phyloP scores from a whole-genome alignment of 2,113 vertebrate species.

The Carassius auratus region DNA sequence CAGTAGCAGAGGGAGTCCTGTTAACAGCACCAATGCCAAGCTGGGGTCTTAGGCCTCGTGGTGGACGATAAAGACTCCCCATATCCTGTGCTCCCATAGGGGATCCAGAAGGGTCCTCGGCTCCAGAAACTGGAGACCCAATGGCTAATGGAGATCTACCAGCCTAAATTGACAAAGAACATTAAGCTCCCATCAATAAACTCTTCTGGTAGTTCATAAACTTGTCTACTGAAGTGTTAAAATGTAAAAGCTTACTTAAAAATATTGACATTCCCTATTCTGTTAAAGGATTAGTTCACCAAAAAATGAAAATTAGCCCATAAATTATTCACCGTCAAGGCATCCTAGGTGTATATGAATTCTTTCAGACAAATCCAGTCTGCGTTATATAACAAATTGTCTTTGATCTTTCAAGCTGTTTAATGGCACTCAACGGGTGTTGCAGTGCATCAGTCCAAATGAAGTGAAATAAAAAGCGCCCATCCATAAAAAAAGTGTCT shows the following conservation, averaged over 20 bases:
- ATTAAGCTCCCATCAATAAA: not conserved
- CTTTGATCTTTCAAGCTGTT: too few species aligned
- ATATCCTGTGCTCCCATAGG: constrained; percentile 62
- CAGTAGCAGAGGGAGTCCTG: constrained; percentile 74
- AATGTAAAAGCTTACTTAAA: not conserved
- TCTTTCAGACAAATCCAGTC: too few species aligned
- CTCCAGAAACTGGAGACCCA: constrained; percentile 51
- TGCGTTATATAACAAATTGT: too few species aligned
- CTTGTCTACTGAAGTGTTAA: not conserved
- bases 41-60: constrained; percentile 89
- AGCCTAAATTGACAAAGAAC: constrained; percentile 56
- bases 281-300: not conserved
- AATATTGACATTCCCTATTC: not conserved
- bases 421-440: too few species aligned
- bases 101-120: constrained; percentile 63
- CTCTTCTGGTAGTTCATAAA: not conserved
- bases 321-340: too few species aligned
- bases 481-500: too few species aligned
- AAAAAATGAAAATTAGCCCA: too few species aligned
- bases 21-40: constrained; percentile 90
- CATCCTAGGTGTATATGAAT: too few species aligned
- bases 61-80: constrained; percentile 83
- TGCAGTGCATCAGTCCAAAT: too few species aligned
- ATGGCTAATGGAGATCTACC: constrained; percentile 57
- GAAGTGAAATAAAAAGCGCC: too few species aligned